A percentile compares a stretch with the other conserved stretches of the same genome.
Evolutionary conservation across 2,797 vertebrate genomes (phyloP).

Genomic region (Todus mexicanus): DNA sequence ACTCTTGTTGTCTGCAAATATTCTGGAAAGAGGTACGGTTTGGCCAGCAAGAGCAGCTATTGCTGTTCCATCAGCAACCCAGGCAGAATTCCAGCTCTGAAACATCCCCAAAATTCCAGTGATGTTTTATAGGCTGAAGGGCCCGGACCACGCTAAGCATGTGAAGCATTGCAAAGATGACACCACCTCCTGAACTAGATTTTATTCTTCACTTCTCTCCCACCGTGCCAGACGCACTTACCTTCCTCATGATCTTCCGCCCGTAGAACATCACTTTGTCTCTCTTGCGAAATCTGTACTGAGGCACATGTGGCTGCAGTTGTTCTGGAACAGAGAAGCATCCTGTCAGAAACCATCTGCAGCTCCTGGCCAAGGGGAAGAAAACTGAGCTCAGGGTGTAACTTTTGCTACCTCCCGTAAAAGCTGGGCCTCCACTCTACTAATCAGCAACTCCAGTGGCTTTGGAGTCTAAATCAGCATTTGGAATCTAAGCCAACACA

Average conservation of each 20-base stretch:
- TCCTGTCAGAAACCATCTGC: background rate
- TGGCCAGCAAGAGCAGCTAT: background rate
- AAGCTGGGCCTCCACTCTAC: background rate
- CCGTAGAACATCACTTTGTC: conserved; percentile 95
- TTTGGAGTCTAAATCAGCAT: background rate
- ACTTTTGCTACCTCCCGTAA: background rate
- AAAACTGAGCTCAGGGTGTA: background rate
- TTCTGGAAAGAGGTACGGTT: background rate
- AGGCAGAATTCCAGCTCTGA: background rate
- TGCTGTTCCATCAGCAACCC: background rate
- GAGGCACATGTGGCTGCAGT: conserved; percentile 76
- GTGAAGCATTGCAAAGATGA: background rate
- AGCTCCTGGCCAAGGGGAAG: background rate
- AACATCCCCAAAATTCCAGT: background rate
- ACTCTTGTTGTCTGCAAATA: background rate
- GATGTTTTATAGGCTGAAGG: background rate
- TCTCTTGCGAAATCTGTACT: conserved; percentile 90
- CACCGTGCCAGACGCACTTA: background rate
- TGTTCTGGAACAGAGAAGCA: conserved; percentile 72
- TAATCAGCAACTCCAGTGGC: background rate
- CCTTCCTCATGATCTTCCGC: conserved; percentile 95
- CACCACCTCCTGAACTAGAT: background rate
- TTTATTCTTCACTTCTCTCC: background rate
- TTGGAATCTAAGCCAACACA: background rate
- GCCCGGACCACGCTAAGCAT: background rate